Conservation (phyloP, 1,140 invertebrate genomes). For the Ips typographus region DNA sequence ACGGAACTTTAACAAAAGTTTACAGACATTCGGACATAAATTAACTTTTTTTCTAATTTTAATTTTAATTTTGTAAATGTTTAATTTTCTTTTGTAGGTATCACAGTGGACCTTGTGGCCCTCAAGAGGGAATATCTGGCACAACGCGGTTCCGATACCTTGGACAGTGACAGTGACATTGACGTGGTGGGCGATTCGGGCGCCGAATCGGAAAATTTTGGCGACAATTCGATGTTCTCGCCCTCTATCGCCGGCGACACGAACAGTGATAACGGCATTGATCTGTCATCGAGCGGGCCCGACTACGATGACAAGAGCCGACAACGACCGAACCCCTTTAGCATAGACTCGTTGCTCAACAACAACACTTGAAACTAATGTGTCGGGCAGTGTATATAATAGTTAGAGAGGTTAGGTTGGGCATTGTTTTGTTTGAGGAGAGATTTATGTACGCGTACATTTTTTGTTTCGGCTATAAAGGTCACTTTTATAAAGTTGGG, state of each 20-base stretch:
- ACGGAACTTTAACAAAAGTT: no score
- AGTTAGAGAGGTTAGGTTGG: background rate
- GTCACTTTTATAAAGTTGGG: no score
- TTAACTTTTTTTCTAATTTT: constrained; percentile 4
- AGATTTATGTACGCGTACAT: no score
- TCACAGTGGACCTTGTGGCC: constrained; percentile 83
- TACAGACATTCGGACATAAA: background rate
- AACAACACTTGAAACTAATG: constrained; percentile 53
- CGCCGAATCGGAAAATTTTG: constrained; percentile 60
- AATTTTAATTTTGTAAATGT: no score
- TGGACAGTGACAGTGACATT: constrained; percentile 63
- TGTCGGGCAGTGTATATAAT: constrained; percentile 9
- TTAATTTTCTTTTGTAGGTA: constrained; percentile 47
- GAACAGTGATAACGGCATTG: constrained; percentile 49
- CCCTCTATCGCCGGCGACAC: constrained; percentile 47
- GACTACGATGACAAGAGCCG: constrained; percentile 58
- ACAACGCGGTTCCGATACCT: constrained; percentile 63
- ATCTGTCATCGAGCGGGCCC: constrained; percentile 48
- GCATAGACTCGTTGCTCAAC: constrained; percentile 80
- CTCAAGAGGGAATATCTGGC: constrained; percentile 79
- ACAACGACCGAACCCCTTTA: constrained; percentile 70
- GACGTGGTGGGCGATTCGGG: constrained; percentile 73
- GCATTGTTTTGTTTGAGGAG: background rate
- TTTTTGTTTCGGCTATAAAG: no score
- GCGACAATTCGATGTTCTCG: constrained; percentile 47